Conservation (phyloP, 2,888 invertebrate species). For the Biston stratarius region DNA sequence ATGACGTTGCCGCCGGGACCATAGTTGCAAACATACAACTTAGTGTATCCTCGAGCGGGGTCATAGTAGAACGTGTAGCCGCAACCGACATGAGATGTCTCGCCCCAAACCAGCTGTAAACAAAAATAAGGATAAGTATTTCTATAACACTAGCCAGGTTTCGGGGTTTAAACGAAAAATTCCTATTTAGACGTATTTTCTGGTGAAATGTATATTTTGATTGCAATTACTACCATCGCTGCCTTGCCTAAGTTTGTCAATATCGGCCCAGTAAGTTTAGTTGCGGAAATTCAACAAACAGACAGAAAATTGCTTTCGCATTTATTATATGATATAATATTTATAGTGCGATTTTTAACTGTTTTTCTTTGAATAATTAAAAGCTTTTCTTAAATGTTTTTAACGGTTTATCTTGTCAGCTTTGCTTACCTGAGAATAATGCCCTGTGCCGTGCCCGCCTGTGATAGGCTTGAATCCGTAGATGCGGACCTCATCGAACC, state of each 20-base stretch:
- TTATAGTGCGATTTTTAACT: too few relatives aligned
- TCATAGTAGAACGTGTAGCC: constrained; percentile 94
- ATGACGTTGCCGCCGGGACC: constrained; percentile 93
- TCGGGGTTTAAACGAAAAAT: too few relatives aligned
- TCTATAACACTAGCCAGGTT: too few relatives aligned
- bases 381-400: neutral
- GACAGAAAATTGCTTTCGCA: too few relatives aligned
- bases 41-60: constrained; percentile 90
- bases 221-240: too few relatives aligned
- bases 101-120: constrained; percentile 94
- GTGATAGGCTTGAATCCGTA: constrained; percentile 88
- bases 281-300: too few relatives aligned
- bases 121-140: constrained; percentile 34
- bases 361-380: constrained; percentile 21
- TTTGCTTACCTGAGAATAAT: constrained; percentile 92
- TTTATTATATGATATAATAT: too few relatives aligned
- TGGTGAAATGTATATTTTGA: too few relatives aligned
- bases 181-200: too few relatives aligned
- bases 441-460: constrained; percentile 91
- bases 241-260: too few relatives aligned
- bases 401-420: neutral
- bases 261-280: too few relatives aligned
- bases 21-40: constrained; percentile 94
- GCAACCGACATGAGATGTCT: constrained; percentile 94
- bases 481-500: constrained; percentile 93